Conservation (phyloP, 2,113 vertebrate genomes). For the Megaleporinus macrocephalus region DNA sequence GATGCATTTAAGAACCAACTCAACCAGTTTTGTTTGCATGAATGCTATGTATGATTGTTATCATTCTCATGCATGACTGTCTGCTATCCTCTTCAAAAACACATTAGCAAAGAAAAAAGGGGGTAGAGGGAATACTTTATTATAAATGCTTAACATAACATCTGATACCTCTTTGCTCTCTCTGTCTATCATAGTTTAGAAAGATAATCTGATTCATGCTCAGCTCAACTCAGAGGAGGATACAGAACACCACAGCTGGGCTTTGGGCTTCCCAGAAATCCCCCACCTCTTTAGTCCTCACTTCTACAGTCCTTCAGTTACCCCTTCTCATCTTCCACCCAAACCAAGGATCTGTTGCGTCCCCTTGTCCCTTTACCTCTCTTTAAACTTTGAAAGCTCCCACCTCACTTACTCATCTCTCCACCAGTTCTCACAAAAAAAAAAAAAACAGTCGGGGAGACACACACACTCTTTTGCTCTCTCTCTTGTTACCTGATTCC, state of each 20-base stretch:
- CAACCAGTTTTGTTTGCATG: too few species aligned
- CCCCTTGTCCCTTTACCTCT: slow-evolving; percentile 21
- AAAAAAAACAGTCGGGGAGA: slow-evolving; percentile 45
- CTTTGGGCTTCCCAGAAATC: slow-evolving; percentile 97
- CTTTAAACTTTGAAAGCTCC: slow-evolving; percentile 38
- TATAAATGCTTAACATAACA: slow-evolving; percentile 71
- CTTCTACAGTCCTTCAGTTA: slow-evolving; percentile 55
- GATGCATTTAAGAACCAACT: too few species aligned
- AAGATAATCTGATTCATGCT: slow-evolving; percentile 84
- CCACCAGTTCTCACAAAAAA: slow-evolving; percentile 29
- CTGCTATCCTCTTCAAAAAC: too few species aligned
- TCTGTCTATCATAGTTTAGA: slow-evolving; percentile 78
- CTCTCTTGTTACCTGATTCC: slow-evolving; percentile 67
- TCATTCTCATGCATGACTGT: too few species aligned
- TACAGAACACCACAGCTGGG: slow-evolving; percentile 94
- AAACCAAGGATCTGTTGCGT: slow-evolving; percentile 36
- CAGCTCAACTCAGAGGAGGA: slow-evolving; percentile 95
- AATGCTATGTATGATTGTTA: too few species aligned
- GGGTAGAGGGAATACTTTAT: too few species aligned
- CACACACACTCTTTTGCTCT: slow-evolving; percentile 53
- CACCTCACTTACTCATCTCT: slow-evolving; percentile 45
- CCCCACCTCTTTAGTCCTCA: slow-evolving; percentile 69
- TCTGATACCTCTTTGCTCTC: slow-evolving; percentile 53
- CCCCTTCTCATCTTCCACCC: slow-evolving; percentile 67
- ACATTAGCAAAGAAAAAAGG: too few species aligned